phyloP scores from a whole-genome alignment of 2,888 invertebrate species.

The Hyalella azteca region DNA sequence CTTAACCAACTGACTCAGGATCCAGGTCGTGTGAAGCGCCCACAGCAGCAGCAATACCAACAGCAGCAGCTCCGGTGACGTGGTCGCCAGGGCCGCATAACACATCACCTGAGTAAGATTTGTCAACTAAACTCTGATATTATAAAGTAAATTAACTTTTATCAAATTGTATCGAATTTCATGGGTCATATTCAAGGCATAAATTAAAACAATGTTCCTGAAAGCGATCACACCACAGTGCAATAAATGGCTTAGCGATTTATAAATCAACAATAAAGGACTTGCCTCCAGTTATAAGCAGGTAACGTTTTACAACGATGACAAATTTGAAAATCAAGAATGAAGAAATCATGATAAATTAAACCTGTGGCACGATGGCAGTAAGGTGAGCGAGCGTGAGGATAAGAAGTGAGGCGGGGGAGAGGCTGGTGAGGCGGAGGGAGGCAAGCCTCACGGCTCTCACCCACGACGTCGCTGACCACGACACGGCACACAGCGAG shows the following conservation, averaged over 20 bases:
- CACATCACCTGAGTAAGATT: slow-evolving; percentile 46
- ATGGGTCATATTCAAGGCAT: too few relatives aligned
- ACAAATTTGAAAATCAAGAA: too few relatives aligned
- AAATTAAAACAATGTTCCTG: too few relatives aligned
- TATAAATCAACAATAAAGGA: too few relatives aligned
- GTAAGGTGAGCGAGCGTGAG: slow-evolving; percentile 54
- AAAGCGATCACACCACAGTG: too few relatives aligned
- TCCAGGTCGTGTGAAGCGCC: slow-evolving; percentile 42
- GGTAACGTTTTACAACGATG: too few relatives aligned
- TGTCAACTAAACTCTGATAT: too few relatives aligned
- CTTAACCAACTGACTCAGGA: slow-evolving; percentile 43
- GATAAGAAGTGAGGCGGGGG: slow-evolving; percentile 42
- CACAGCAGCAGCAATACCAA: slow-evolving; percentile 42
- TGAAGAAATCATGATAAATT: not conserved
- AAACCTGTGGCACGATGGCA: slow-evolving; percentile 49
- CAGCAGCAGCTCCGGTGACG: slow-evolving; percentile 35
- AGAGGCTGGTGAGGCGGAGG: slow-evolving; percentile 45
- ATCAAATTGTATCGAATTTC: too few relatives aligned
- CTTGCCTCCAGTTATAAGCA: too few relatives aligned
- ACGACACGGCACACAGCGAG: slow-evolving; percentile 50
- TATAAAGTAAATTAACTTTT: too few relatives aligned
- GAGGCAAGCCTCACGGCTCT: slow-evolving; percentile 48
- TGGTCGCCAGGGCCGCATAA: slow-evolving; percentile 44
- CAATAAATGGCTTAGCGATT: too few relatives aligned
- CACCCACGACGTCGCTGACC: slow-evolving; percentile 53